Base-by-base conservation (phyloP, 2,888 invertebrate species). In the Eustalomyia histrio region DNA sequence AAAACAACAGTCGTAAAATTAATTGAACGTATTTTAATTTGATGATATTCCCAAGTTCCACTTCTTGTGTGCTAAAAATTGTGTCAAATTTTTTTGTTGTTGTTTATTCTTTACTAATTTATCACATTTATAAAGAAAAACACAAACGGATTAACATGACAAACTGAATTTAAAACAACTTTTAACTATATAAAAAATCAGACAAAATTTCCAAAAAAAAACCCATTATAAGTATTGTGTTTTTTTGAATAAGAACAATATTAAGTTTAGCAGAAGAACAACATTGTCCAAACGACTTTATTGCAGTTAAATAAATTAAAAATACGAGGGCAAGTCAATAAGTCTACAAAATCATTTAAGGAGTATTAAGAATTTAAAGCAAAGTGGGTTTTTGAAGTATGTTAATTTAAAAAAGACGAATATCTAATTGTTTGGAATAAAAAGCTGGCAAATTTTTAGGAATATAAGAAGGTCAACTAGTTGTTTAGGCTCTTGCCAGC, bases 71-170 rank as follows among this genome's bases (percentile, higher is more conserved):
- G n/a, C n/a, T 63, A 12, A 52, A 52, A 74, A 52, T 24, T 74
- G 58, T 65, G 65, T 60, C 65, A 74, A 65, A 35, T 58, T 52
- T 16, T 24, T 35, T 65, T 33, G n/a, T n/a, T n/a, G n/a, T n/a
- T n/a, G n/a, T 55, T 57, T 7, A 35, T 29, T 52, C n/a, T 61
- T 64, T 21, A 57, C 64, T 63, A 73, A 58, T 64, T 64, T 64
- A 64, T 58, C 17, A 58, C 43, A 33, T 16, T 64, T 39, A 63
- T 57, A n/a, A 47, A 24, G 4, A 72, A 72, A 21, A 29, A 8
- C 12, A 39, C 21, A n/a, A 47, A 47, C n/a, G 12, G 47, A 50
- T 58, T 16, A 33, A 52, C 50, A 64, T 16, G 17, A 52, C 50
- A 64, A 52, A 12, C 29, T 63, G 24, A 47, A 47, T 47, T 29